Conservation (phyloP, 2,797 vertebrate genomes). For the Gymnoscopelus braueri region DNA sequence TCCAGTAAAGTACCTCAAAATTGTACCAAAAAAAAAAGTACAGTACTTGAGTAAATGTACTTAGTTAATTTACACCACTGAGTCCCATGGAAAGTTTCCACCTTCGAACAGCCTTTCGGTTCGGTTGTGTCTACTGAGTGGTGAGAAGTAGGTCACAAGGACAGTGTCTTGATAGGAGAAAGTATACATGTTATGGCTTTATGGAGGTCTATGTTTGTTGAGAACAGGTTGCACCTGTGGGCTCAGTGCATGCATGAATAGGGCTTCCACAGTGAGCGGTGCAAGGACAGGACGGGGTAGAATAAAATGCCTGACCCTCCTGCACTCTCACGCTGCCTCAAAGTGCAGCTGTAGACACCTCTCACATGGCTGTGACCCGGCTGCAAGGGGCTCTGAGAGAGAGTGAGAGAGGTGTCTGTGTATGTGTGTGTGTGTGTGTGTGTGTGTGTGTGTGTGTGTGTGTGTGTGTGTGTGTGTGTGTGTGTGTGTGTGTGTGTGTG, state of each 20-base stretch:
- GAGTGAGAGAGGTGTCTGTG: conserved; percentile 26
- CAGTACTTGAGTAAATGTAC: too few species aligned
- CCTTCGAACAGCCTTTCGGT: too few species aligned
- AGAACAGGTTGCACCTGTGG: conserved; percentile 55
- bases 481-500: conserved; percentile 20
- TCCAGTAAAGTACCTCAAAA: too few species aligned
- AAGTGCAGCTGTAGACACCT: conserved; percentile 66
- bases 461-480: conserved; percentile 26
- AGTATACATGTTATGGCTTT: conserved; percentile 30
- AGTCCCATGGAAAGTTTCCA: too few species aligned
- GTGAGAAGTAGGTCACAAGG: conserved; percentile 22
- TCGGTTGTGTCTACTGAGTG: neutral
- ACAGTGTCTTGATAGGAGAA: conserved; percentile 2
- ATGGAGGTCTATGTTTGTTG: conserved; percentile 33
- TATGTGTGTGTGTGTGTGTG: conserved; percentile 33
- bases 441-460: conserved; percentile 36
- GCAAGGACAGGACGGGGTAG: conserved; percentile 26
- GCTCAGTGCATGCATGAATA: conserved; percentile 3
- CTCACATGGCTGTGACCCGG: conserved; percentile 67
- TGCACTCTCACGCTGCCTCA: conserved; percentile 53
- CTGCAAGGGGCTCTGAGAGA: conserved; percentile 19
- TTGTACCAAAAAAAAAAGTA: too few species aligned
- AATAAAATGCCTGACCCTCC: conserved; percentile 15
- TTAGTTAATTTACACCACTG: too few species aligned
- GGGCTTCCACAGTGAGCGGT: conserved; percentile 1